phyloP scores from a whole-genome alignment of 2,113 vertebrate species.

The Phyllostomus hastatus region DNA sequence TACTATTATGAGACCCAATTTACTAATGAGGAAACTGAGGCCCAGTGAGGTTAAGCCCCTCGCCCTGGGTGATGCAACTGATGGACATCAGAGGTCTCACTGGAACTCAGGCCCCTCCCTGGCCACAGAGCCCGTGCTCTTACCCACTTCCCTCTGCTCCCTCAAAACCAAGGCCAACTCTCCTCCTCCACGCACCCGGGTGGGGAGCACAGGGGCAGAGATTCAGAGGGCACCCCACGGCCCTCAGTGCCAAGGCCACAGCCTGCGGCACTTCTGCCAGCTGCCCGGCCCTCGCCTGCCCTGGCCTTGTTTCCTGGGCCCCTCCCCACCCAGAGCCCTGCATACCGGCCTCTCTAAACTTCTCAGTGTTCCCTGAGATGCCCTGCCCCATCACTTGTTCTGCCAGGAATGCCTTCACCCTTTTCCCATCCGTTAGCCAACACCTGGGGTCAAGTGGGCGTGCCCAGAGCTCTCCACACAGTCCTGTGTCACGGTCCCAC shows the following conservation, averaged over 20 bases:
- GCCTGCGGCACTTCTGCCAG: not conserved
- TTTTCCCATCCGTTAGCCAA: not conserved
- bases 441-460: not conserved
- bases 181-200: not conserved
- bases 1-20: not conserved
- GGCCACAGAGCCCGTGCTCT: accelerated
- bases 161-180: not conserved
- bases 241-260: not conserved
- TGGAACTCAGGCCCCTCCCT: not conserved
- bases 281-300: not conserved
- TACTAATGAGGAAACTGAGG: not conserved
- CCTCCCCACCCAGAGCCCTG: not conserved
- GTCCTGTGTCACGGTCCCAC: accelerated
- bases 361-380: not conserved
- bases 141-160: not conserved
- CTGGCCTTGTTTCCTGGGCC: not conserved
- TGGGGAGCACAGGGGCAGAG: not conserved
- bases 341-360: not conserved
- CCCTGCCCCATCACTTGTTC: accelerated
- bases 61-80: not conserved
- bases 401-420: not conserved
- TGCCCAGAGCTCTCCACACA: not conserved
- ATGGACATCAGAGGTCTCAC: accelerated
- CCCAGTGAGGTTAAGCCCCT: not conserved
- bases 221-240: not conserved